Base-by-base conservation (phyloP, 2,113 vertebrate species). In the Scalopus aquaticus region DNA sequence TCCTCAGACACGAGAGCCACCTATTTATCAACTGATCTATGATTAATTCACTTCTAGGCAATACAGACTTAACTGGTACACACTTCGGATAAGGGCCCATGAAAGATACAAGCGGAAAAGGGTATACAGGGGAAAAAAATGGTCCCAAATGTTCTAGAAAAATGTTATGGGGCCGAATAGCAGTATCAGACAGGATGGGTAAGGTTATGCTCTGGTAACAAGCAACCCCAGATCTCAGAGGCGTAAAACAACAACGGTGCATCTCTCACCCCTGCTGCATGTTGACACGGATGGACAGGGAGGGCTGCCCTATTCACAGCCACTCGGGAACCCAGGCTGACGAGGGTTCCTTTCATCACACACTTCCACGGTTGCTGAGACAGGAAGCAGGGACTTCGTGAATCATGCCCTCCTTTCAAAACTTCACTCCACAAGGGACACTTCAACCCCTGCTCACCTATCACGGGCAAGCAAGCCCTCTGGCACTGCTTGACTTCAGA, bases 371-470 rank as follows among this genome's bases (percentile, higher is more conserved):
- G 77, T 44, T 94, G 72, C 80, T 67, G 77, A 96, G 65, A 89
- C 58, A 86, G 79, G 93, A 91, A 91, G 91, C 35, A 28, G 24
- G 17, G 37, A 54, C 51, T n/a, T 70, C 73, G 76, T 60, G 67
- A 90, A 78, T 81, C 35, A 69, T 9, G 19, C 7, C 44, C 54
- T 91, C 74, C 60, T 95, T 74, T 94, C 65, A 58, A 87, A 97
- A 65, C 12, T 56, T 93, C 54, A 83, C 46, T 74, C 54, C 81
- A 15, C 64, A n/a, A 94, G 19, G 64, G 72, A 94, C 51, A 67
- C 32, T 81, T 76, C 60, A 76, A 92, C 42, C 74, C 56, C 19
- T 0, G 35, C 12, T 82, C 30, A 56, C 49, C 10, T 62, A 39
- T 78, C 56, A 54, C 22, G 83, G 74, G 46, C 49, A 60, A 64